Base-by-base conservation (phyloP, 1,140 invertebrate species). In the Drosophila rufa region DNA sequence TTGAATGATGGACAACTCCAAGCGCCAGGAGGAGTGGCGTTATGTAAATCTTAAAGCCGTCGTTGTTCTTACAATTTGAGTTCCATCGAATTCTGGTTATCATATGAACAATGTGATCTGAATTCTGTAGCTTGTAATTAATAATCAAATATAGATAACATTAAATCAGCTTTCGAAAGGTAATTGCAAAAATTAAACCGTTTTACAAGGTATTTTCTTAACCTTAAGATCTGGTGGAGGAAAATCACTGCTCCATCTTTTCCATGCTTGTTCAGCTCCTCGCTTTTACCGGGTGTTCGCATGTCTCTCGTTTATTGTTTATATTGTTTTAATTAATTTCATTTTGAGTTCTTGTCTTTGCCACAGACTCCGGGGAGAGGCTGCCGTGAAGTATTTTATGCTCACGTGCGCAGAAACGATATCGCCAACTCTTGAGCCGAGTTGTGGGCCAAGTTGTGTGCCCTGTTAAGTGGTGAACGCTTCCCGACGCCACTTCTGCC, bases 251-350 rank as follows among this genome's bases (percentile, higher is more conserved):
- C 53, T 6, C 8, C 14, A 25, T n/a, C 12, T 40, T 12, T 25
- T 38, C 19, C 53, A 40, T 25, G 40, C 53, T 40, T 25, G 53
- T 15, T 15, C 33, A 11, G 17, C 14, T 7, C 38, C 27, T 45
- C 50, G 19, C 9, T 30, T 50, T 17, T 66, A 59, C 19, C 14
- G 14, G 51, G 17, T 51, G 22, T 22, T 60, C 22, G 43, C 66
- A 53, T 66, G 73, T 62, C 74, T 61, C 14, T 46, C 56, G 67
- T 56, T 69, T 75, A 69, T 82, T 86, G 82, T 84, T 86, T 84
- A 78, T 78, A 75, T 82, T 82, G 82, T 86, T 82, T 82, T 85
- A 85, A 85, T 85, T 85, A 82, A 86, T 85, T 85, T 85, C 30
- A 79, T 82, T 86, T 86, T 61, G 75, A 70, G 74, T 81, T 65